phyloP scores from a whole-genome alignment of 2,113 vertebrate species.

The Papio anubis region DNA sequence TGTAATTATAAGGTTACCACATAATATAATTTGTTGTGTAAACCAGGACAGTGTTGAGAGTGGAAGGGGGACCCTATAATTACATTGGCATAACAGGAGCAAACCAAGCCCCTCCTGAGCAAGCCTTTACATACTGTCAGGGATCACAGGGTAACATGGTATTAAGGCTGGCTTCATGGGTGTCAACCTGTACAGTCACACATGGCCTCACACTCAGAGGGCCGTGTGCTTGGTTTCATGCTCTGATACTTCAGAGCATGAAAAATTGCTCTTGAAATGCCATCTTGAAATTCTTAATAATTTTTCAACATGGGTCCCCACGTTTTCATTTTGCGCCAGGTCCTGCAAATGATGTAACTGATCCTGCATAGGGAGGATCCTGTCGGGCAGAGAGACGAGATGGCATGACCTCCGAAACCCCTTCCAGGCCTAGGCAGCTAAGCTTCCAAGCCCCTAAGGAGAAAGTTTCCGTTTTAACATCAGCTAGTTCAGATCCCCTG shows the following conservation, averaged over 20 bases:
- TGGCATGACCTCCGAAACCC: neutral
- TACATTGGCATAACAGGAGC: neutral
- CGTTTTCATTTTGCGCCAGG: neutral
- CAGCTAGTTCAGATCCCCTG: neutral
- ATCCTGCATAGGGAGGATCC: neutral
- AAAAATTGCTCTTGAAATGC: too few relatives aligned
- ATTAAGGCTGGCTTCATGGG: neutral
- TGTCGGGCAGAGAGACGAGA: neutral
- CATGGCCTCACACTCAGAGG: fast-evolving
- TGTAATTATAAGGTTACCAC: neutral
- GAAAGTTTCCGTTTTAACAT: neutral
- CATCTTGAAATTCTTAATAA: neutral
- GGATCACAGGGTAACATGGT: neutral
- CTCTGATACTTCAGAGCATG: neutral
- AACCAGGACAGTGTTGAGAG: neutral
- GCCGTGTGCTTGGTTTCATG: neutral
- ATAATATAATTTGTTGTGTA: conserved; percentile 5
- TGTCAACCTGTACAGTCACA: fast-evolving
- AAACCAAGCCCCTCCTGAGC: neutral
- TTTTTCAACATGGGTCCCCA: neutral
- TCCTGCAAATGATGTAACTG: fast-evolving
- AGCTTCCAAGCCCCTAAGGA: neutral
- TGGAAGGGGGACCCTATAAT: neutral
- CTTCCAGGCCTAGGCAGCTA: neutral
- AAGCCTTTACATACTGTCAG: neutral